phyloP scores from a whole-genome alignment of 1,140 invertebrate species.

The Drosophila saltans region DNA sequence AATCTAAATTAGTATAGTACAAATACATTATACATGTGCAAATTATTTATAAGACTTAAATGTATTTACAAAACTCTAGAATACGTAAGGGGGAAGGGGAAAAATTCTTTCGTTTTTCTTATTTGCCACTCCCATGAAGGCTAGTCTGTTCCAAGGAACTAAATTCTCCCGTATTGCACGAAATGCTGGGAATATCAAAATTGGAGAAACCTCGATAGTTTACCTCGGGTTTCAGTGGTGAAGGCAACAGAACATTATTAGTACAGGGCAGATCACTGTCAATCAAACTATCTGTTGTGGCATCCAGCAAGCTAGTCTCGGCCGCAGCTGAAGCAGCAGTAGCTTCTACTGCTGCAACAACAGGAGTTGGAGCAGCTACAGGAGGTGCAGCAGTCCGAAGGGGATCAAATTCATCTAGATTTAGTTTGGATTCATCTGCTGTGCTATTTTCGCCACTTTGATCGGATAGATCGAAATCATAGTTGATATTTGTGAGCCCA shows the following conservation, averaged over 20 bases:
- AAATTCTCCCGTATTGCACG: slow-evolving; percentile 88
- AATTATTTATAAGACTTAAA: slow-evolving; percentile 25
- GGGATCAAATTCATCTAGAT: slow-evolving; percentile 83
- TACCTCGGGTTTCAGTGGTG: slow-evolving; percentile 85
- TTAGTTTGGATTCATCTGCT: slow-evolving; percentile 84
- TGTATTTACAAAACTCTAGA: slow-evolving; percentile 45
- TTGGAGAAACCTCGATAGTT: slow-evolving; percentile 88
- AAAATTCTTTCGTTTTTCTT: slow-evolving; percentile 41
- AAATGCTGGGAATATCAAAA: slow-evolving; percentile 88
- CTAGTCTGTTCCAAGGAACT: slow-evolving; percentile 50
- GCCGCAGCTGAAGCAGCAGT: neutral
- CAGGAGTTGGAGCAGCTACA: neutral
- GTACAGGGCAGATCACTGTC: slow-evolving; percentile 84
- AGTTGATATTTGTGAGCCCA: slow-evolving; percentile 88
- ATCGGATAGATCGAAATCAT: slow-evolving; percentile 89
- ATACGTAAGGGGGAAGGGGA: neutral
- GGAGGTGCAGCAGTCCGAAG: slow-evolving; percentile 42
- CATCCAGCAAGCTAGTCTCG: slow-evolving; percentile 45
- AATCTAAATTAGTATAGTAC: slow-evolving; percentile 38
- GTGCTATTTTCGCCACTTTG: slow-evolving; percentile 88
- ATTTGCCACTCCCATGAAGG: slow-evolving; percentile 17
- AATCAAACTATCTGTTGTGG: slow-evolving; percentile 77
- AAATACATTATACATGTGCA: slow-evolving; percentile 62
- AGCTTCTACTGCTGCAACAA: neutral
- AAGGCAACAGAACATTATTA: slow-evolving; percentile 86